Evolutionary conservation across 2,888 invertebrate genomes (phyloP), one percentile per base, ranked within the genome.

Genomic region (Cosmorhoe ocellata): DNA sequence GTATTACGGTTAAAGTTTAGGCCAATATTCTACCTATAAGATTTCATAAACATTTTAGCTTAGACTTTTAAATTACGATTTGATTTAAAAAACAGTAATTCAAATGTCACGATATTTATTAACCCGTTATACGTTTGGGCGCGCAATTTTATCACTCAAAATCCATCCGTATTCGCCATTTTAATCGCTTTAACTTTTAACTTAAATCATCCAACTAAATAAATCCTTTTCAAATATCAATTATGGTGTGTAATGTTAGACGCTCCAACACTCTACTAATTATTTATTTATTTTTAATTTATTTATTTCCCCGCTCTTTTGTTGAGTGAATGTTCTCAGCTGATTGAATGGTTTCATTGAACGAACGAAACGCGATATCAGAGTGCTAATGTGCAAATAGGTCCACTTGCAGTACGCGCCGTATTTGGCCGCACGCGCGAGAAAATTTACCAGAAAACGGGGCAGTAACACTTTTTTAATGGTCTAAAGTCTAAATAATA

Each of bases 201-300:
- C 54, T 66, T 64, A 45, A 11, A 57, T 55, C 61, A 53, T 43
- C 46, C 6, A 13, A 22, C 33, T 47, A 33, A 60, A 64, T 59
- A 56, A 66, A 64, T 62, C 61, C 67, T 61, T 74, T 79, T 80
- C 72, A 75, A 74, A 76, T 69, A 73, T 71, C 68, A 77, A 74
- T 78, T 67, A 79, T 70, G 65, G 67, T 69, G 65, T 42, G 76
- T 79, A 76, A 78, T 68, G 63, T 59, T 79, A 79, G 80, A 76
- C 76, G 76, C 71, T 64, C 77, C 80, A 81, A 83, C 86, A 83
- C 85, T 77, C 79, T 72, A 84, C 84, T 85, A 87, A 87, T 86
- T 86, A 85, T 84, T 82, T 52, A 47, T 52, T 76, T 79, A 78
- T 83, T 79, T 79, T 45, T 40, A 30, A 33, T 82, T 76, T 78